Conservation (phyloP, 2,797 vertebrate species). For the Rhabdomys pumilio region DNA sequence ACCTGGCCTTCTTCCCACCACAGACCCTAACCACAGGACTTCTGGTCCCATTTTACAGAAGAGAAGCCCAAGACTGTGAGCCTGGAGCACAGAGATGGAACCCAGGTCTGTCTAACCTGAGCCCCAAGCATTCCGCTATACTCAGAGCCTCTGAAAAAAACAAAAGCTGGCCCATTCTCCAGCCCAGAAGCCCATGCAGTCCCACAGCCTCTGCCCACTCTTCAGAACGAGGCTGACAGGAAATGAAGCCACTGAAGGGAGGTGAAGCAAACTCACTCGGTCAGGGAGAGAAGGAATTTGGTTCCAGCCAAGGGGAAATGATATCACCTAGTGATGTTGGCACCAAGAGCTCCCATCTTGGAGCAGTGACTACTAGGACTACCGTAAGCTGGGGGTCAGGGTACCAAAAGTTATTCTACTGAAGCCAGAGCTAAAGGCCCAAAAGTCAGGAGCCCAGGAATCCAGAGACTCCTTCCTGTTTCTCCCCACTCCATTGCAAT, state of each 20-base stretch:
- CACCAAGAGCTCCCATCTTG: too few relatives aligned
- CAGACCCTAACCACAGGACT: neutral
- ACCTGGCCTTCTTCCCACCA: accelerated
- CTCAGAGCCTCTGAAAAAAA: neutral
- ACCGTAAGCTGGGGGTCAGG: neutral
- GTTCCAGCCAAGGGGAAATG: neutral
- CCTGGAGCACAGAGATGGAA: neutral
- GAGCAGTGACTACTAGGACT: neutral
- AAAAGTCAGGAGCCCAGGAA: neutral
- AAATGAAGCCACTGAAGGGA: neutral
- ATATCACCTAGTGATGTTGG: neutral
- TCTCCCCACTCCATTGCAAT: neutral
- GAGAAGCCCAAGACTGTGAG: neutral
- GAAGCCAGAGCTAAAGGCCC: neutral
- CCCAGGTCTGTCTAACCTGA: neutral
- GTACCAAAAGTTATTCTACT: neutral
- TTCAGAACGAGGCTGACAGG: neutral
- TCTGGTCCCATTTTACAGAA: neutral
- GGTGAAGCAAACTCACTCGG: neutral
- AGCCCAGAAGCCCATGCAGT: neutral
- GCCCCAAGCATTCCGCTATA: too few relatives aligned
- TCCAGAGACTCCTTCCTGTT: neutral
- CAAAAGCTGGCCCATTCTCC: neutral
- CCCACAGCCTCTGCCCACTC: neutral
- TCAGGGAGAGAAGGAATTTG: neutral